A percentile compares a stretch with the other conserved stretches of the same genome.
phyloP scores from a whole-genome alignment of 1,140 invertebrate species.

The Mylabris phalerata region DNA sequence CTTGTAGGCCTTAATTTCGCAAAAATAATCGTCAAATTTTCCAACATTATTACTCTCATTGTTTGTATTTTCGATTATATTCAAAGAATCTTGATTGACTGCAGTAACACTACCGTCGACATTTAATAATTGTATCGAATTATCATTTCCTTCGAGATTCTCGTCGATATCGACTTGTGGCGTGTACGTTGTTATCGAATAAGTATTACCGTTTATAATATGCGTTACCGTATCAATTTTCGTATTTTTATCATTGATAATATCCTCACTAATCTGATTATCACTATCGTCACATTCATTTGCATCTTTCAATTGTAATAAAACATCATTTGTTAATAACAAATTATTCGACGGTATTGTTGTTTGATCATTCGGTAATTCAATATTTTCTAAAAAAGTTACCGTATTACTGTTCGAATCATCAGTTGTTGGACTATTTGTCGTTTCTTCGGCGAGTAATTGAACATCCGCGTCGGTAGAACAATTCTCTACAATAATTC shows the following conservation, averaged over 20 bases:
- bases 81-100: slow-evolving; percentile 16
- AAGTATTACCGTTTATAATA: slow-evolving; percentile 5
- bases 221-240: background rate
- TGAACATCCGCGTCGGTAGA: background rate
- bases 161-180: background rate
- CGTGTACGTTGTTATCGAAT: slow-evolving; percentile 6
- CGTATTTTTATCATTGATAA: too few relatives aligned
- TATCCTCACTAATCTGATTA: background rate
- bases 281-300: background rate
- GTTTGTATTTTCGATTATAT: background rate
- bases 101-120: slow-evolving; percentile 23
- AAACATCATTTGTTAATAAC: slow-evolving; percentile 4
- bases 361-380: background rate
- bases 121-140: slow-evolving; percentile 19
- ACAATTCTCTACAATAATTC: slow-evolving; percentile 4
- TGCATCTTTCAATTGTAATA: background rate
- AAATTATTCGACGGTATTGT: background rate
- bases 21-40: slow-evolving; percentile 20
- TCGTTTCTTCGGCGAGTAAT: slow-evolving; percentile 2
- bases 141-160: background rate
- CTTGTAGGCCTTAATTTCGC: slow-evolving; percentile 24
- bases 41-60: background rate
- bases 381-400: background rate
- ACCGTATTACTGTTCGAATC: background rate
- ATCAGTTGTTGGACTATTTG: slow-evolving; percentile 2